These are phyloP conservation scores for Pterophyllum scalare DNA, from an alignment of 2,113 vertebrate species.

Conservation along the genomic window DNA sequence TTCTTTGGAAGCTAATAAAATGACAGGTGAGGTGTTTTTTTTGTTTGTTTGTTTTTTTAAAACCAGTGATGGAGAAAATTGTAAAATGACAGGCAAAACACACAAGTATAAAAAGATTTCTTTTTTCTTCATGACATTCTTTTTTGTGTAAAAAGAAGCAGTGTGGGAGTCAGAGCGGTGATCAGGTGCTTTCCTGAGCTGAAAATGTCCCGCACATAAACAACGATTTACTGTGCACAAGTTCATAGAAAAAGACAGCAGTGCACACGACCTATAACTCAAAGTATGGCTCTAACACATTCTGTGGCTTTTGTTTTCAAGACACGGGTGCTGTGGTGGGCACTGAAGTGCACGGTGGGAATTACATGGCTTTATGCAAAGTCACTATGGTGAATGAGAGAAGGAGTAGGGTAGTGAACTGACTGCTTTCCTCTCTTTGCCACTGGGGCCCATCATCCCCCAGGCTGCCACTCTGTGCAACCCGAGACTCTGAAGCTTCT, in stretches of 20 bases:
- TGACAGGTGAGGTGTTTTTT: neutral
- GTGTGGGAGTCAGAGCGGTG: slow-evolving; percentile 32
- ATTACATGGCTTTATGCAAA: slow-evolving; percentile 37
- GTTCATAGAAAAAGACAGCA: slow-evolving; percentile 43
- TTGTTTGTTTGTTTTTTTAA: slow-evolving; percentile 38
- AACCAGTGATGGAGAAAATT: slow-evolving; percentile 26
- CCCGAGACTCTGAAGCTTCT: slow-evolving; percentile 84
- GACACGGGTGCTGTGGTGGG: slow-evolving; percentile 43
- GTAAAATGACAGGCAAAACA: slow-evolving; percentile 57
- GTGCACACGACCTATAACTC: slow-evolving; percentile 15
- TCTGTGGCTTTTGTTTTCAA: slow-evolving; percentile 44
- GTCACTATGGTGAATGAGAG: slow-evolving; percentile 45
- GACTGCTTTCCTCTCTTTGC: slow-evolving; percentile 9
- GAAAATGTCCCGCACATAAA: slow-evolving; percentile 33
- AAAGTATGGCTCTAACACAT: slow-evolving; percentile 57
- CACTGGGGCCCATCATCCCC: slow-evolving; percentile 49
- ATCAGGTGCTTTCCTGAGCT: slow-evolving; percentile 66
- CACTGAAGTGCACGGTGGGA: slow-evolving; percentile 30
- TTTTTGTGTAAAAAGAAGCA: slow-evolving; percentile 1
- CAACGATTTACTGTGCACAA: slow-evolving; percentile 16
- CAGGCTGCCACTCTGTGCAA: slow-evolving; percentile 83
- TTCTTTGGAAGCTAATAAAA: slow-evolving; percentile 41
- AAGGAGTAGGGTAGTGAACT: neutral
- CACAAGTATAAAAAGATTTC: slow-evolving; percentile 42
- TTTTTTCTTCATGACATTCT: slow-evolving; percentile 6